Conservation (phyloP, 1,140 invertebrate species). For the Chironomus striatipennis region DNA sequence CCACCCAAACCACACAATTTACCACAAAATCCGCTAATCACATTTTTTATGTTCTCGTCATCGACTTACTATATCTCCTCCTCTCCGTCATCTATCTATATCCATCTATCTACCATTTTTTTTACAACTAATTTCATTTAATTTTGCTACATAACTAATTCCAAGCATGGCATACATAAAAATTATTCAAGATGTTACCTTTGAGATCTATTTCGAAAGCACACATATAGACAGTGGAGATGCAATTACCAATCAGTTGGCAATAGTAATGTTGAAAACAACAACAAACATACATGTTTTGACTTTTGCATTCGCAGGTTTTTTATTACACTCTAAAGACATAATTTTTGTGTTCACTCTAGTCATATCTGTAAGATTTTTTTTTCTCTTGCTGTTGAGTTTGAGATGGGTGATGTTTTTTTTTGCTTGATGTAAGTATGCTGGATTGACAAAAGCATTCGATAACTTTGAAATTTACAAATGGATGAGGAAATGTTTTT, state of each 20-base stretch:
- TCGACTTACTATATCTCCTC: too few species aligned
- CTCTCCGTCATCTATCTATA: too few species aligned
- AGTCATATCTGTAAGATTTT: not conserved
- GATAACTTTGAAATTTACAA: too few species aligned
- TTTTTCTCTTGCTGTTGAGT: too few species aligned
- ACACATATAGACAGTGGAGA: not conserved
- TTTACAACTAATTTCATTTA: slow-evolving; percentile 15
- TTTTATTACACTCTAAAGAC: slow-evolving; percentile 16
- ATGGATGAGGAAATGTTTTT: too few species aligned
- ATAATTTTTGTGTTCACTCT: slow-evolving; percentile 17
- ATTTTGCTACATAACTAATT: not conserved
- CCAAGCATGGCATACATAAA: slow-evolving; percentile 4
- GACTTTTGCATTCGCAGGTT: slow-evolving; percentile 20
- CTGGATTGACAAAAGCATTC: too few species aligned
- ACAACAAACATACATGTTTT: slow-evolving; percentile 14
- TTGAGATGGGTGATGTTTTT: too few species aligned
- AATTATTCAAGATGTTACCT: slow-evolving; percentile 24
- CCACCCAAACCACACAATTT: too few species aligned
- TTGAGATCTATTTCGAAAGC: slow-evolving; percentile 10
- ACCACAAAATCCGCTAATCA: too few species aligned
- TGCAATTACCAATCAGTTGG: slow-evolving; percentile 11
- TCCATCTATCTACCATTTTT: not conserved
- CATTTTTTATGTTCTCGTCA: too few species aligned
- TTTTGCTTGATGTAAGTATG: too few species aligned
- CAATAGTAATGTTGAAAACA: not conserved